Evolutionary conservation across 2,888 invertebrate species (phyloP).

Genomic region (Epicampocera succincta): DNA sequence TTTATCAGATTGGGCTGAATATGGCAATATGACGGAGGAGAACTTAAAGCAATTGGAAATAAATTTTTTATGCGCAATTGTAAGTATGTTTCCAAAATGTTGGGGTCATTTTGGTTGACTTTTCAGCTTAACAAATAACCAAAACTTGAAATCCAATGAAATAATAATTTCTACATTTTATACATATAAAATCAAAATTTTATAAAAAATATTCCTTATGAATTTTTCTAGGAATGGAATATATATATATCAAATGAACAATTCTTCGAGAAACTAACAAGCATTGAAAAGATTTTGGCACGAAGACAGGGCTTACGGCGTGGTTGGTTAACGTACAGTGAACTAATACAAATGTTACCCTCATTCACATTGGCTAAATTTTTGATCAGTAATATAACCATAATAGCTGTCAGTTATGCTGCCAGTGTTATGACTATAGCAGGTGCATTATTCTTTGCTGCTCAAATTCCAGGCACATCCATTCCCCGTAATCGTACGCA

Average conservation of each 20-base stretch:
- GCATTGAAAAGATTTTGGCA: slow-evolving; percentile 88
- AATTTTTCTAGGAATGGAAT: slow-evolving; percentile 88
- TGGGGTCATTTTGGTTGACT: too few relatives aligned
- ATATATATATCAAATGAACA: slow-evolving; percentile 89
- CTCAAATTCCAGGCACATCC: slow-evolving; percentile 83
- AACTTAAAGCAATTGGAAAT: slow-evolving; percentile 92
- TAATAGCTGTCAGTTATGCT: slow-evolving; percentile 80
- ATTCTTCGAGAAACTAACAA: slow-evolving; percentile 87
- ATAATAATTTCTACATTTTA: too few relatives aligned
- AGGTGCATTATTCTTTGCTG: slow-evolving; percentile 82
- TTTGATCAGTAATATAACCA: slow-evolving; percentile 77
- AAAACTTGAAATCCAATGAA: too few relatives aligned
- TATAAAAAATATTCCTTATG: too few relatives aligned
- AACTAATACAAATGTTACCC: slow-evolving; percentile 84
- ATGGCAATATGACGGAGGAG: slow-evolving; percentile 88
- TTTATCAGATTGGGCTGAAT: slow-evolving; percentile 95
- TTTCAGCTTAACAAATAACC: too few relatives aligned
- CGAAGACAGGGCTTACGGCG: slow-evolving; percentile 87
- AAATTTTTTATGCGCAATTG: slow-evolving; percentile 94
- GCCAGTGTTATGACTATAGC: slow-evolving; percentile 81
- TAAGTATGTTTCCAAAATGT: slow-evolving; percentile 82
- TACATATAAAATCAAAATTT: too few relatives aligned
- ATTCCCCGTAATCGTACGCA: slow-evolving; percentile 74
- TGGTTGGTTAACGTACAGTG: slow-evolving; percentile 92
- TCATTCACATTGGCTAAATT: slow-evolving; percentile 79